Conservation (phyloP, 2,888 invertebrate genomes). For the Coelinius sp. region DNA sequence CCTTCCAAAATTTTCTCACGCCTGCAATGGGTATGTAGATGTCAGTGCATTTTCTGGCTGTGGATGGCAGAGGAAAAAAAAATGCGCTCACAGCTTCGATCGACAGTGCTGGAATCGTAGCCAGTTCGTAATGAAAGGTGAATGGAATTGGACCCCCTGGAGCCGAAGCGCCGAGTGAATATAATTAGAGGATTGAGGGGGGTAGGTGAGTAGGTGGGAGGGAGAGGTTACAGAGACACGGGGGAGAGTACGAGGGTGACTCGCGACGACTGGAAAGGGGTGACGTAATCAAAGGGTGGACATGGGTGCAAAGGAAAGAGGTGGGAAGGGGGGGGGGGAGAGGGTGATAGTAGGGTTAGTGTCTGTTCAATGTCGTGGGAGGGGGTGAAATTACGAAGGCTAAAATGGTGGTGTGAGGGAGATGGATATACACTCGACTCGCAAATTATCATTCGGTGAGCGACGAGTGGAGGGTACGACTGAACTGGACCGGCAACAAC, state of each 20-base stretch:
- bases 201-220: conserved; percentile 38
- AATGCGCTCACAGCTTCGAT: conserved; percentile 62
- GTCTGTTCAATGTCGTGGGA: conserved; percentile 33
- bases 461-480: conserved; percentile 62
- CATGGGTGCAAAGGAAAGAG: conserved; percentile 53
- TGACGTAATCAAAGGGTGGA: conserved; percentile 70
- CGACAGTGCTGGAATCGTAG: conserved; percentile 64
- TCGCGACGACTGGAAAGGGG: conserved; percentile 55
- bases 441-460: conserved; percentile 69
- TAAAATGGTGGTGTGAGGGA: conserved; percentile 39
- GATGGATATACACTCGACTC: conserved; percentile 50
- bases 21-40: conserved; percentile 3
- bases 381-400: conserved; percentile 37
- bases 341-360: background rate
- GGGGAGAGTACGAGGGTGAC: conserved; percentile 37
- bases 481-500: conserved; percentile 67
- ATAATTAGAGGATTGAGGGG: conserved; percentile 70
- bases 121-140: conserved; percentile 70
- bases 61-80: conserved; percentile 41
- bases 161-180: conserved; percentile 68
- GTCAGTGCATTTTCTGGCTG: background rate
- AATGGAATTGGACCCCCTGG: conserved; percentile 70
- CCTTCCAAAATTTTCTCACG: background rate
- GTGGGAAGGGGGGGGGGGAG: no score
- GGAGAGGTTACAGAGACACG: conserved; percentile 39